Conservation (phyloP, 64 coral and sea anemone species). For the Pocillopora damicornis region DNA sequence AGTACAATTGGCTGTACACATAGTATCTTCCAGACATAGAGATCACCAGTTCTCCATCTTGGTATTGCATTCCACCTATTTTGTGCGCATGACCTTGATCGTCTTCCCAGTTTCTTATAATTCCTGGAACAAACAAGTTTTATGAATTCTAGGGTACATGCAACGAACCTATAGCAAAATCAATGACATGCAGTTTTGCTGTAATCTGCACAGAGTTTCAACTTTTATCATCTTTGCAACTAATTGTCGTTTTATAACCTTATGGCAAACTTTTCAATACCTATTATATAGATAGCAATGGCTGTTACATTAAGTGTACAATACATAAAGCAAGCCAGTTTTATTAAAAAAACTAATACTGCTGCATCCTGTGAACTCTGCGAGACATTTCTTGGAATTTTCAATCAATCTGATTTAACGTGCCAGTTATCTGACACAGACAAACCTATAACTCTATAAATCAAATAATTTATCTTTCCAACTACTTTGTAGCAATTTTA, state of each 20-base stretch:
- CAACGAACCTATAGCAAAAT: background rate
- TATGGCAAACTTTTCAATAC: no score
- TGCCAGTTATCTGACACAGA: background rate
- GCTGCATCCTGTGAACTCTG: background rate
- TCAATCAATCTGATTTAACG: background rate
- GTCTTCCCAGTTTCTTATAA: constrained; percentile 65
- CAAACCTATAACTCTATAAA: background rate
- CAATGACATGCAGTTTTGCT: background rate
- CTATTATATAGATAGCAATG: no score
- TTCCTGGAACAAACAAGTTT: constrained; percentile 52
- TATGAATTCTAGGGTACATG: background rate
- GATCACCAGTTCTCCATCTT: constrained; percentile 72
- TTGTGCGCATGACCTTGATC: constrained; percentile 52
- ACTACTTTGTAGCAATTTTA: background rate
- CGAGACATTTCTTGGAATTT: background rate
- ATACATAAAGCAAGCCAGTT: background rate
- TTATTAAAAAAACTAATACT: background rate
- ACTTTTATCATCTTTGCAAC: no score
- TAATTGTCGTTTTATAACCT: no score
- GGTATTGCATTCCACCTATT: constrained; percentile 66
- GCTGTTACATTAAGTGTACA: no score
- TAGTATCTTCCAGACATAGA: constrained; percentile 72
- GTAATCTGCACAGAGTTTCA: no score
- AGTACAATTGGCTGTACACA: constrained; percentile 87
- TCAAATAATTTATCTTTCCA: background rate